Percentiles rank a stretch among this genome's conserved stretches.
Conservation (phyloP, 1,140 invertebrate genomes). For the Theocolax elegans region DNA sequence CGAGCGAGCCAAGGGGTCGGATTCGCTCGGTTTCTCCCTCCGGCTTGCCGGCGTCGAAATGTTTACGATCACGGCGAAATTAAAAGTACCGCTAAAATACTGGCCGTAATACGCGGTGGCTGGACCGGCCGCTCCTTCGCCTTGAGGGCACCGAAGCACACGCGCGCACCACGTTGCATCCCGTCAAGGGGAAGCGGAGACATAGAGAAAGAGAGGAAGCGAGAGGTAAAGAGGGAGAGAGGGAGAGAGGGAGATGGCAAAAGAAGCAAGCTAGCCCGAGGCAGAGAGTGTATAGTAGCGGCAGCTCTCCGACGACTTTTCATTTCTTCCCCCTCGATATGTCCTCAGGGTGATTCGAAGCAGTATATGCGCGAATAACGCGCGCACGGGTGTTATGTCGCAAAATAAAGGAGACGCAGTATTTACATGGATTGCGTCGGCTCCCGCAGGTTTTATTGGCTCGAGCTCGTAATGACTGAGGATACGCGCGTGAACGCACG, state of each 20-base stretch:
- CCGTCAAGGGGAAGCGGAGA: too few species aligned
- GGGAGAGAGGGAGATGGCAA: too few species aligned
- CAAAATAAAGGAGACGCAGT: constrained; percentile 17
- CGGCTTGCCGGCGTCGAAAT: constrained; percentile 58
- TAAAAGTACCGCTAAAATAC: constrained; percentile 66
- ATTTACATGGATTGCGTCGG: constrained; percentile 28
- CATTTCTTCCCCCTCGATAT: not conserved
- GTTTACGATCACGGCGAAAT: constrained; percentile 66
- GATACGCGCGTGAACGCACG: too few species aligned
- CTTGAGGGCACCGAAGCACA: not conserved
- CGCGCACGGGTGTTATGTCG: not conserved
- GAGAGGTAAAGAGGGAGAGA: too few species aligned
- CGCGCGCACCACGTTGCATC: too few species aligned
- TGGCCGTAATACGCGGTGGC: constrained; percentile 57
- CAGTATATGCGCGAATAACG: constrained; percentile 21
- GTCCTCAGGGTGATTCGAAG: constrained; percentile 29
- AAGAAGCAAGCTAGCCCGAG: too few species aligned
- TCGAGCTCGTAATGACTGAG: not conserved
- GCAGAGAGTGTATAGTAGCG: constrained; percentile 23
- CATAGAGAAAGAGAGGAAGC: too few species aligned
- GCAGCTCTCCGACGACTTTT: not conserved
- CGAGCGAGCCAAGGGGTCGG: constrained; percentile 13
- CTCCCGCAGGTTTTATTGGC: not conserved
- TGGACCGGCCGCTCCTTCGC: too few species aligned
- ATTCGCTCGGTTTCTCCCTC: constrained; percentile 42